These are phyloP conservation scores for Notolabrus celidotus DNA, from an alignment of 2,797 vertebrate species.

Conservation along the genomic window DNA sequence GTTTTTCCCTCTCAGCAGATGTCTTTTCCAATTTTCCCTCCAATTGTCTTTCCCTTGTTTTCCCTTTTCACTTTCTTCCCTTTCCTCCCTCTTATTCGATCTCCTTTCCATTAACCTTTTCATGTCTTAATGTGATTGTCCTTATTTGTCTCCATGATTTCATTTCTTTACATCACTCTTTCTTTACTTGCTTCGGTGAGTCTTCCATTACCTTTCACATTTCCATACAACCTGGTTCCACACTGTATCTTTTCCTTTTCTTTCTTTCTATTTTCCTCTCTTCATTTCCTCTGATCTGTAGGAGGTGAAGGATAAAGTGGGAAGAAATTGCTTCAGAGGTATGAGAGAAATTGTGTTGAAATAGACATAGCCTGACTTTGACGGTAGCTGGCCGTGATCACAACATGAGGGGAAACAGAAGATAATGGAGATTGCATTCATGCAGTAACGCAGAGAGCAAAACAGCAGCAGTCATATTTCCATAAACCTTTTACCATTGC, in stretches of 20 bases:
- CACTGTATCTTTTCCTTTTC: slow-evolving; percentile 6
- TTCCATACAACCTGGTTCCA: slow-evolving; percentile 2
- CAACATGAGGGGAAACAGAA: neutral
- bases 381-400: neutral
- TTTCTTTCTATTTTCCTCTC: neutral
- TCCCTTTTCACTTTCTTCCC: neutral
- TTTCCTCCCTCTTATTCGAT: neutral
- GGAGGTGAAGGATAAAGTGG: neutral
- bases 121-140: neutral
- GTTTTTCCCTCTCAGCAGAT: neutral
- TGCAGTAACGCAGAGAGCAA: neutral
- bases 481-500: too few species aligned
- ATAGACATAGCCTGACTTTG: neutral
- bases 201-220: slow-evolving; percentile 4
- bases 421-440: neutral
- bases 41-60: neutral
- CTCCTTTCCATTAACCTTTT: slow-evolving; percentile 20
- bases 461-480: neutral
- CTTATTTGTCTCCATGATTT: neutral
- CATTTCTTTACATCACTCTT: neutral
- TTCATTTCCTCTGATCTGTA: neutral
- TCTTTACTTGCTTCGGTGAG: neutral
- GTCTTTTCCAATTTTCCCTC: neutral
- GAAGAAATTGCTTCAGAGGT: neutral
- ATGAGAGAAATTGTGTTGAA: slow-evolving; percentile 16